Evolutionary conservation across 2,888 invertebrate species (phyloP), one percentile per base, ranked within the genome.

Genomic region (Horisme vitalbata): DNA sequence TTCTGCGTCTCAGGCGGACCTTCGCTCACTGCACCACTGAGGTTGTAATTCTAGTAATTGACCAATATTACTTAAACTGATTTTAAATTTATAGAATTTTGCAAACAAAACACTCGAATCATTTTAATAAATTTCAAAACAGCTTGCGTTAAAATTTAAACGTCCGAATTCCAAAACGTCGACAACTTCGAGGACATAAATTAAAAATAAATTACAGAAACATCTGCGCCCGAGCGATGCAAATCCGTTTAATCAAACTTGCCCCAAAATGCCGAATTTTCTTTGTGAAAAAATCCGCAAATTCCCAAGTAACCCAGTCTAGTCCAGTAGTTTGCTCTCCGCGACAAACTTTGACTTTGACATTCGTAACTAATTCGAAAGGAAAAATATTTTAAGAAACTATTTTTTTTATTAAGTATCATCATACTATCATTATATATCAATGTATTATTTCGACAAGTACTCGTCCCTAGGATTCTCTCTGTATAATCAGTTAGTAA

Each of bases 191-290:
- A 63, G 75, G 75, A 79, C 75, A 83, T 83, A 83, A 84, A 86
- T 86, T 85, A 85, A 83, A 84, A 83, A 84, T 83, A 82, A 83
- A 83, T 83, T 80, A 81, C 69, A 67, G 66, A 68, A 68, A 65
- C 85, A 83, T 83, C 81, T 80, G 84, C 66, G 65, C 56, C 68
- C 71, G 75, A 66, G 71, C 74, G 72, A 83, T 80, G 83, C 75
- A 82, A 84, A 84, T 85, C 75, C 65, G 73, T 83, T 83, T 83
- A 80, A 86, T 84, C 83, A 81, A 85, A 58, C 52, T 50, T 53
- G 23, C 39, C 41, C 43, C 20, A 43, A 52, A 41, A 41, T 31
- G 32, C 53, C 43, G 51, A 21, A 32, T 55, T 68, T 60, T 66
- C 66, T 65, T 71, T 75, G 75, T 79, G 78, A 68, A 58, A 70